phyloP scores from a whole-genome alignment of 2,113 vertebrate genomes.

The Labeo catla region DNA sequence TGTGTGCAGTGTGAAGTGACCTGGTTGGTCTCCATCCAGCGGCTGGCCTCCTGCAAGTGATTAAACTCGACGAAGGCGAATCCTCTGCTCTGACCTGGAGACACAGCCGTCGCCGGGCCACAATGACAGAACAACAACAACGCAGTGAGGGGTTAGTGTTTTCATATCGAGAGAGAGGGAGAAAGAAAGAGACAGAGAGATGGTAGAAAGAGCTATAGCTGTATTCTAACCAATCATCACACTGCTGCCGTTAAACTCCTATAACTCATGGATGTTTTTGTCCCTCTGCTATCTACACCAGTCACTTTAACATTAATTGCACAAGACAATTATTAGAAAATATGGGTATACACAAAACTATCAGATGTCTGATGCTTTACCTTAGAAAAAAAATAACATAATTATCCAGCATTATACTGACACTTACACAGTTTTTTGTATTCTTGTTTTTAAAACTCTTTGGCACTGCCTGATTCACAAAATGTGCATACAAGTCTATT shows the following conservation, averaged over 20 bases:
- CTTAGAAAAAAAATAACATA: too few species aligned
- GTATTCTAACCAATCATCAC: constrained; percentile 20
- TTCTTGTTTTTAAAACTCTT: neutral
- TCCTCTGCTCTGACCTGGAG: constrained; percentile 96
- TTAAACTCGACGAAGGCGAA: constrained; percentile 98
- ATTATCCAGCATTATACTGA: too few species aligned
- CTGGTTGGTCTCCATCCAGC: constrained; percentile 97
- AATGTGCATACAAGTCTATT: neutral
- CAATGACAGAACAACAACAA: constrained; percentile 82
- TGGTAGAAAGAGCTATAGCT: neutral
- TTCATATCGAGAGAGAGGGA: constrained; percentile 68
- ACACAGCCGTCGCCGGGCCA: constrained; percentile 83
- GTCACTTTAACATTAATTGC: neutral
- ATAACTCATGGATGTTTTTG: neutral
- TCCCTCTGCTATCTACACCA: neutral
- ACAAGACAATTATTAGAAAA: neutral
- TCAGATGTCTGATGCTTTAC: neutral
- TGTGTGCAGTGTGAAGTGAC: constrained; percentile 90
- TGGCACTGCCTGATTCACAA: neutral
- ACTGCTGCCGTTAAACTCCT: neutral
- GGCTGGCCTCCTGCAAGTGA: constrained; percentile 94
- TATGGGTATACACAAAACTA: neutral
- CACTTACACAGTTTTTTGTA: neutral
- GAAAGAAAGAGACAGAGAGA: constrained; percentile 57
- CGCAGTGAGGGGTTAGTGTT: constrained; percentile 83